A percentile compares a stretch with the other conserved stretches of the same genome.
These are phyloP conservation scores for Egretta garzetta DNA, from an alignment of 2,113 vertebrate genomes.

Conservation along the genomic window DNA sequence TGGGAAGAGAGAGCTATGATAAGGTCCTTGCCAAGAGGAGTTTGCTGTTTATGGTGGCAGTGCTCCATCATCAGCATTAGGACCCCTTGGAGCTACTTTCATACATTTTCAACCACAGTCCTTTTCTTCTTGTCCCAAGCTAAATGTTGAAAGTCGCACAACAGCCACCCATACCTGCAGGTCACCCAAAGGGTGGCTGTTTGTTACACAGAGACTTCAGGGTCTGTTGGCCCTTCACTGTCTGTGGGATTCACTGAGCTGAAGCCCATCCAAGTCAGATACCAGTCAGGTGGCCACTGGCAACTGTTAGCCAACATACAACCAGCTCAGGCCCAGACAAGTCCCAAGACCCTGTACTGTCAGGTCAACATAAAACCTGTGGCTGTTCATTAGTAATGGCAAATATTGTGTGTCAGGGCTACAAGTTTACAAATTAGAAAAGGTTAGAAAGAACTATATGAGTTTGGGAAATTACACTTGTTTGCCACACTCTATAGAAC, in stretches of 20 bases:
- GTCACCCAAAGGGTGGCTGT: neutral
- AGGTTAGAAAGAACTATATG: neutral
- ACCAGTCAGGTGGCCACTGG: neutral
- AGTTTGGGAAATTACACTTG: neutral
- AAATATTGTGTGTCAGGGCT: neutral
- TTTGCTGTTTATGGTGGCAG: neutral
- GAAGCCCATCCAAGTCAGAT: neutral
- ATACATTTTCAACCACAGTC: neutral
- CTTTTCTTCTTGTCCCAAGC: neutral
- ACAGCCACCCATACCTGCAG: neutral
- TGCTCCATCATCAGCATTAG: neutral
- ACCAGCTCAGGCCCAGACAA: neutral
- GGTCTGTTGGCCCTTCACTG: neutral
- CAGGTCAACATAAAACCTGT: neutral
- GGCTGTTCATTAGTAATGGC: neutral
- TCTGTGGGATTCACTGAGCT: neutral
- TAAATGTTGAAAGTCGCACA: neutral
- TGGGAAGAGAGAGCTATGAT: neutral
- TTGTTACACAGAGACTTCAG: accelerated
- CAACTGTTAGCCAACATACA: neutral
- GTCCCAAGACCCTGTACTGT: neutral
- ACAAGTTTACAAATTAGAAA: neutral
- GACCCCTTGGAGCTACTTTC: neutral
- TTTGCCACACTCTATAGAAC: neutral
- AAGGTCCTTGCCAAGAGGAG: neutral